Evolutionary conservation across 2,797 vertebrate genomes (phyloP), one percentile per base, ranked within the genome.

Genomic region (Melanitta fusca): DNA sequence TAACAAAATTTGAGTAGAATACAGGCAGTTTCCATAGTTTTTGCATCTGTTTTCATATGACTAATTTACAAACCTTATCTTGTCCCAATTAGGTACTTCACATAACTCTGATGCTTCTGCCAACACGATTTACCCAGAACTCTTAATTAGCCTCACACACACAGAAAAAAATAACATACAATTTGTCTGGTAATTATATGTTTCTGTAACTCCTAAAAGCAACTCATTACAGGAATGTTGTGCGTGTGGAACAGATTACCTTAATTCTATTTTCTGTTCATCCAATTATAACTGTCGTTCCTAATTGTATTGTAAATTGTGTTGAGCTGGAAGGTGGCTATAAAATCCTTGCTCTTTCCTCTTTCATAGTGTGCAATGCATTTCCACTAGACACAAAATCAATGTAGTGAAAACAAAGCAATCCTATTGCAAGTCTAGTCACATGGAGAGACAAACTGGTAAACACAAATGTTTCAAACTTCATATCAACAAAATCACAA

Each of bases 211-310:
- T 92, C 85, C 93, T 97, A 91, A 96, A 97, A 98, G 95, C 92
- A 97, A 97, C 84, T 97, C 97, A 95, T 97, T 97, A 97, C 75
- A 96, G 90, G 72, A 96, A 96, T 94, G 94, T 94, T 65, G 36
- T 49, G 8, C 75, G 78, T 95, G 95, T 94, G 93, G 80, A 97
- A 97, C 84, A 97, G 91, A 98, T 97, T 96, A 97, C 95, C 96
- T 98, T 97, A 97, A 97, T 98, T 97, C 81, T 97, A 78, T 97
- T 97, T 97, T 95, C 95, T 97, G 88, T 97, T 97, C 97, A 97
- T 95, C 93, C 93, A 97, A 95, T 97, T 97, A 93, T 84, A 93
- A 95, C 92, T 78, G 83, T 94, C 22, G 0, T 87, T 95, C 78
- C 80, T 96, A 92, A 96, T 88, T 89, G 91, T 78, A 73, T 94